Evolutionary conservation across 1,140 invertebrate genomes (phyloP).

Genomic region (Temnothorax nylanderi): DNA sequence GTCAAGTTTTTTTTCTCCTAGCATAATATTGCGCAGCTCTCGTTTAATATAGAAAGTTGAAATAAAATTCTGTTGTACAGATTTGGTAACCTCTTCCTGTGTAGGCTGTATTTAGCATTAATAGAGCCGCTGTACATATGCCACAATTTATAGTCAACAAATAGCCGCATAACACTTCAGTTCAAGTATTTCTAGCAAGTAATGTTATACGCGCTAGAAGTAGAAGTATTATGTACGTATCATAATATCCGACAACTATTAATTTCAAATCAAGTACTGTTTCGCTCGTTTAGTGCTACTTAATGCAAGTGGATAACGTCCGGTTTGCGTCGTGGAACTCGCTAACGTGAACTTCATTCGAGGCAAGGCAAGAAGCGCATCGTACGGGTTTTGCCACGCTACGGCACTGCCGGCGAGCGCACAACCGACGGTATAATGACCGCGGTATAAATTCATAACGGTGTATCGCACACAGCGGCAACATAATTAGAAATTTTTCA

Average conservation of each 20-base stretch:
- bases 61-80: background rate
- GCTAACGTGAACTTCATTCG: constrained; percentile 13
- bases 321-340: constrained; percentile 7
- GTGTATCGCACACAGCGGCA: constrained; percentile 28
- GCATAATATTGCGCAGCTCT: background rate
- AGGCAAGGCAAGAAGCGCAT: constrained; percentile 16
- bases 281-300: constrained; percentile 26
- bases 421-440: constrained; percentile 43
- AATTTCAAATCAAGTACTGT: constrained; percentile 29
- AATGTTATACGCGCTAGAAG: background rate
- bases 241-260: background rate
- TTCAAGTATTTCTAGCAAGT: background rate
- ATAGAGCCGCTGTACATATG: background rate
- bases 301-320: constrained; percentile 21
- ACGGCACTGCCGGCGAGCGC: constrained; percentile 13
- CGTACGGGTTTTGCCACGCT: constrained; percentile 24
- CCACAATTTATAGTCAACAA: background rate
- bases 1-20: background rate
- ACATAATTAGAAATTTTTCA: constrained; percentile 60
- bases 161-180: background rate
- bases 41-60: background rate
- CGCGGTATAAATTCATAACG: constrained; percentile 59
- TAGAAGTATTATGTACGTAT: background rate
- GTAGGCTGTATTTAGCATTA: background rate
- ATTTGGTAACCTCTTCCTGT: background rate